Base-by-base conservation (phyloP, 2,888 invertebrate species). In the Philereme transversata region DNA sequence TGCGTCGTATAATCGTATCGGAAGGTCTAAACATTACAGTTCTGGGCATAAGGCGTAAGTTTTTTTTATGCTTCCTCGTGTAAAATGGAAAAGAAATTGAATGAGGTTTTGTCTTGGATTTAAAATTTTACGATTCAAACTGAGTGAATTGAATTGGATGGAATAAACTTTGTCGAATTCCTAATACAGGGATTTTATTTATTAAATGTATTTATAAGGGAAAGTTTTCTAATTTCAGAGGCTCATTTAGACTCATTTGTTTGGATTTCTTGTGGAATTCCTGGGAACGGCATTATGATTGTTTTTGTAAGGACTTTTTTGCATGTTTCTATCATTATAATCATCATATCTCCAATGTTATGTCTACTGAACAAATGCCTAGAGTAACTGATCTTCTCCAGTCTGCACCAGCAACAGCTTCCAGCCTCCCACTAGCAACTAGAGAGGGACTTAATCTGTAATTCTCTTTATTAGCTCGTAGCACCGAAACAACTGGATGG, bases 81-180 rank as follows among this genome's bases (percentile, higher is more conserved):
- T 68, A 71, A 22, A 68, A 71, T 65, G 68, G 55, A 65, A 65
- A 70, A 68, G 62, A 70, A 71, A 73, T 72, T 64, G 65, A 68
- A 72, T 65, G 68, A 66, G 69, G 63, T 61, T 68, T 62, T 59
- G 64, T 62, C 53, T 52, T 43, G 66, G 68, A 57, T 63, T 69
- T 69, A 65, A 70, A 68, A 61, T 70, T 67, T 70, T 62, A 70
- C 69, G 65, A 69, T 65, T 63, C 51, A 68, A 67, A 61, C 56
- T 51, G 57, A 70, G 56, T 63, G 70, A 64, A 69, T 68, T 70
- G 64, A 68, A 63, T 66, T 54, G 47, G 45, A 51, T 55, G 44
- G 49, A 44, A 49, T 60, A 41, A 60, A 60, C 47, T 60, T 46
- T 8, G 34, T 38, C 11, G 38, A 61, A 50, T 53, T 48, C 58